Conservation (phyloP, 2,797 vertebrate species). For the Intellagama lesueurii region DNA sequence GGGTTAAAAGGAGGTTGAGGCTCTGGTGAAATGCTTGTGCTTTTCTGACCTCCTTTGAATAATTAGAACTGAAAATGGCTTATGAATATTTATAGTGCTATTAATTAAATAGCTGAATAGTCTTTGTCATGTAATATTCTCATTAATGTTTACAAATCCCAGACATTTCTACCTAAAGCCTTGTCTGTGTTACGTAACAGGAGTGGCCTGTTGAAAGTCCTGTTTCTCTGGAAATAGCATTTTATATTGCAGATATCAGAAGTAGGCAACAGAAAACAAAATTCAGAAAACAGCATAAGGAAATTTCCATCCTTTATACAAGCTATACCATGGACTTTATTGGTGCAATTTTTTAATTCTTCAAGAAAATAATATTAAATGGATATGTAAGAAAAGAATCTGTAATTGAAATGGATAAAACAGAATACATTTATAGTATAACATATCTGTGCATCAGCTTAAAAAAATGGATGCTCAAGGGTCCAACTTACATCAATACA, state of each 20-base stretch:
- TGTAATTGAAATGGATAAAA: too few species aligned
- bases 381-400: too few species aligned
- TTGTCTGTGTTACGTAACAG: background rate
- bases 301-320: too few species aligned
- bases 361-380: too few species aligned
- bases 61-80: slow-evolving; percentile 62
- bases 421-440: too few species aligned
- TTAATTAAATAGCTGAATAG: slow-evolving; percentile 66
- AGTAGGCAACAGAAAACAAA: background rate
- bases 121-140: slow-evolving; percentile 38
- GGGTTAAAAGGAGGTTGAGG: slow-evolving; percentile 45
- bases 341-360: too few species aligned
- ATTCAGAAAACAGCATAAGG: background rate
- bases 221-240: background rate
- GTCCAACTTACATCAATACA: too few species aligned
- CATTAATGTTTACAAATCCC: slow-evolving; percentile 48
- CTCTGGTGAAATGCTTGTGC: slow-evolving; percentile 28
- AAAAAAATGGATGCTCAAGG: too few species aligned
- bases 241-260: background rate
- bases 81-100: slow-evolving; percentile 69
- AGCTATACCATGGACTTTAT: too few species aligned
- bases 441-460: too few species aligned
- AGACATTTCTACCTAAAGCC: slow-evolving; percentile 12
- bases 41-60: slow-evolving; percentile 47
- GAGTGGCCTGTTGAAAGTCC: background rate